phyloP scores from a whole-genome alignment of 2,797 vertebrate genomes.

The Lithobates sylvaticus region DNA sequence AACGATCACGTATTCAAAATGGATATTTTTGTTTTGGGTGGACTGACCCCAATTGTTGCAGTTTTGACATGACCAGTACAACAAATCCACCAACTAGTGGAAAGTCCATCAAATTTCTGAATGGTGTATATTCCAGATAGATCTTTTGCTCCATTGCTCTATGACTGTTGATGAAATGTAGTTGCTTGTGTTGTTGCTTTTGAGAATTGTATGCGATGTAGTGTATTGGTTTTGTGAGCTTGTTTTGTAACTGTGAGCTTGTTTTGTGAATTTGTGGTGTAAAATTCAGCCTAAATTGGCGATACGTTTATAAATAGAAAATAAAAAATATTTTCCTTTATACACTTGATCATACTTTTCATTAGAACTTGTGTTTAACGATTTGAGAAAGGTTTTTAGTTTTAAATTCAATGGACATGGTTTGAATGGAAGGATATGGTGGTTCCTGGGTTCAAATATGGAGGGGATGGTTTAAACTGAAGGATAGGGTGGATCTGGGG shows the following conservation, averaged over 20 bases:
- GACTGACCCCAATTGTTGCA: not conserved
- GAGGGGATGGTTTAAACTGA: no score
- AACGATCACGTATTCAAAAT: not conserved
- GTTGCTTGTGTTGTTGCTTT: not conserved
- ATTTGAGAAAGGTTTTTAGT: not conserved
- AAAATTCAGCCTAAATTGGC: not conserved
- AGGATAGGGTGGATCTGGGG: no score
- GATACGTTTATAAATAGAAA: not conserved
- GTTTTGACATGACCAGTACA: no score
- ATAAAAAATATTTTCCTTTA: slow-evolving; percentile 1
- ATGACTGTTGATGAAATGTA: not conserved
- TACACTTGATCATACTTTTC: not conserved
- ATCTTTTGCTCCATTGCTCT: not conserved
- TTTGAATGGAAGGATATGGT: no score
- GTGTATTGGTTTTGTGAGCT: not conserved
- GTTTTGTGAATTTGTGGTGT: not conserved
- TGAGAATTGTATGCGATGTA: not conserved
- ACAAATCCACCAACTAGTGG: no score
- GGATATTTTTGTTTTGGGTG: not conserved
- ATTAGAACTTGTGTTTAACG: not conserved
- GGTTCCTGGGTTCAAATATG: no score
- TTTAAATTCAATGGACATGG: no score
- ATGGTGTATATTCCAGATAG: not conserved
- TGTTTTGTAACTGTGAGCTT: not conserved
- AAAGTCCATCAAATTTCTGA: no score